A percentile compares a stretch with the other conserved stretches of the same genome.
Conservation (phyloP, 2,113 vertebrate genomes). For the Noctilio leporinus region DNA sequence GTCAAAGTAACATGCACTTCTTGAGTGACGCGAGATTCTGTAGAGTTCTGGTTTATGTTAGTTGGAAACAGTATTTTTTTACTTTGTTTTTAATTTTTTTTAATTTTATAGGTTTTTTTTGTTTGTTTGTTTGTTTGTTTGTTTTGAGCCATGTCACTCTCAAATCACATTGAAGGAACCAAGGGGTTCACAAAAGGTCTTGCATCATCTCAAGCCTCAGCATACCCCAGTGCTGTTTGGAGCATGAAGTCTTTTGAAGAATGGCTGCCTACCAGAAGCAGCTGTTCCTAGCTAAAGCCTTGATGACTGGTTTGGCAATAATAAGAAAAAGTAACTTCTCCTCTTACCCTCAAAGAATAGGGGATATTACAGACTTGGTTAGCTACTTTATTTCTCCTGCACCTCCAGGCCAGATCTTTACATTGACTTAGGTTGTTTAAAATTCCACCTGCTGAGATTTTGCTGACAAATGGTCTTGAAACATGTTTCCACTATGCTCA, state of each 20-base stretch:
- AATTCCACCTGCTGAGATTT: conserved; percentile 45
- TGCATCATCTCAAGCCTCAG: neutral
- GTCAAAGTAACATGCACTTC: conserved; percentile 39
- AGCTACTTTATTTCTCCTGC: conserved; percentile 6
- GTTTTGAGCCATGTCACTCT: conserved; percentile 43
- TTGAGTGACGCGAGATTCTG: conserved; percentile 25
- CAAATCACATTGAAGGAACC: neutral
- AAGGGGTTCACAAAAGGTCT: neutral
- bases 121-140: no score
- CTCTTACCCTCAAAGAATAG: conserved; percentile 15
- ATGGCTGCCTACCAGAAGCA: neutral
- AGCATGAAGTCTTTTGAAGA: neutral
- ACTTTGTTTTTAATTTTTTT: no score
- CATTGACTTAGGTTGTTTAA: neutral
- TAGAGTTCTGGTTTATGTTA: conserved; percentile 44
- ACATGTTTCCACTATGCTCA: conserved; percentile 48
- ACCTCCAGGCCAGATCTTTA: neutral
- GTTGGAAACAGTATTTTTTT: neutral
- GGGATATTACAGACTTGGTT: neutral
- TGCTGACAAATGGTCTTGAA: conserved; percentile 56
- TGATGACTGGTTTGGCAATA: neutral
- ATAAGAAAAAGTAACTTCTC: conserved; percentile 10
- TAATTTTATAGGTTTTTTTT: no score
- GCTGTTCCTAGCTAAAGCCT: neutral
- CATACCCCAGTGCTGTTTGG: neutral